A percentile compares a stretch with the other conserved stretches of the same genome.
Conservation (phyloP, 1,140 invertebrate species). For the Triops longicaudatus region DNA sequence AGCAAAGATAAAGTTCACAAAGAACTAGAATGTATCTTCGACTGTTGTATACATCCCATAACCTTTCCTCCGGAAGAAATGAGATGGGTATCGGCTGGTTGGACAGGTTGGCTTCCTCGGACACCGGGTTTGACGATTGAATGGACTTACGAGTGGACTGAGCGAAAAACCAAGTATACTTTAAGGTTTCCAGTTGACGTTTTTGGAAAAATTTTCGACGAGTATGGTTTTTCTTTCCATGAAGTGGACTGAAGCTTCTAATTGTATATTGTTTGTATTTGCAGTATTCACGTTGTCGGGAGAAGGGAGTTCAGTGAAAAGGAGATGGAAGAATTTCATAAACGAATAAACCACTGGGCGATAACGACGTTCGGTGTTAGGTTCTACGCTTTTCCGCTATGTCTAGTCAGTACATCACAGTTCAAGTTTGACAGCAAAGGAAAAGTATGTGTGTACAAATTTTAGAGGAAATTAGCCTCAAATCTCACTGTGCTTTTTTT, state of each 20-base stretch:
- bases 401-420: neutral
- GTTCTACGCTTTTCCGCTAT: neutral
- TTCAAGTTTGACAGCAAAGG: neutral
- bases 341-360: neutral
- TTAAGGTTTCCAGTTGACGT: neutral
- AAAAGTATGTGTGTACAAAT: neutral
- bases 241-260: neutral
- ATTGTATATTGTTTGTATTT: neutral
- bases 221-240: neutral
- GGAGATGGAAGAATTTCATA: neutral
- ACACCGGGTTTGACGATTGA: neutral
- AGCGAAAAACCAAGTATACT: neutral
- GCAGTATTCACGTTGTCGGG: neutral
- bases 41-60: conserved; percentile 13
- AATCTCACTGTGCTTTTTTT: neutral
- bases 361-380: neutral
- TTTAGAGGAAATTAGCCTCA: neutral
- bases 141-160: neutral
- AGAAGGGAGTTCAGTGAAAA: neutral
- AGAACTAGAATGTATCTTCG: neutral
- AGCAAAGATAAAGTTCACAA: conserved; percentile 10
- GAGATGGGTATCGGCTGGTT: conserved; percentile 13
- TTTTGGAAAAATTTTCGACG: neutral
- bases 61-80: conserved; percentile 16
- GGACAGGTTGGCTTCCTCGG: neutral